Percentiles rank a stretch among this genome's conserved stretches.
Evolutionary conservation across 2,113 vertebrate species (phyloP).

Genomic region (Cyprinodon variegatus): DNA sequence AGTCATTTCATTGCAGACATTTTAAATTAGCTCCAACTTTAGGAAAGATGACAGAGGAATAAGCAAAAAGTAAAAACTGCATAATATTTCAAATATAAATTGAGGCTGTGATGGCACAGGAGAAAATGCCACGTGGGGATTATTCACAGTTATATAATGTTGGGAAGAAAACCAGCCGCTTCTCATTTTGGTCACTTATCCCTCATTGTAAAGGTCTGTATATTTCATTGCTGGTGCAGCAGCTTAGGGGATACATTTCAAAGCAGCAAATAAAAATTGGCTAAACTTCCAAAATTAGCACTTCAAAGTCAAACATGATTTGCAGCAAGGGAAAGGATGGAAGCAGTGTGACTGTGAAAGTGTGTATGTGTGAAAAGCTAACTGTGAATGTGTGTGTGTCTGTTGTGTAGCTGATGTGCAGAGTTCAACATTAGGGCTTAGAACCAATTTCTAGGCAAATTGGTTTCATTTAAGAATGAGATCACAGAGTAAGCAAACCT

Average conservation of each 20-base stretch:
- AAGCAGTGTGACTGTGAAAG: conserved; percentile 81
- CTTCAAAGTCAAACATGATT: conserved; percentile 88
- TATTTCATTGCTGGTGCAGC: conserved; percentile 83
- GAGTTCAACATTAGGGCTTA: conserved; percentile 83
- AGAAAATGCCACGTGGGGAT: conserved; percentile 79
- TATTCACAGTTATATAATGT: conserved; percentile 85
- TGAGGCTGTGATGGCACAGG: conserved; percentile 72
- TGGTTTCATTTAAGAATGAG: conserved; percentile 86
- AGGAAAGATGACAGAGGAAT: conserved; percentile 58
- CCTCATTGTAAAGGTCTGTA: conserved; percentile 84
- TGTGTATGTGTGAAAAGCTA: conserved; percentile 28
- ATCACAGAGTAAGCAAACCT: conserved; percentile 84
- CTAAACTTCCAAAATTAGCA: conserved; percentile 89
- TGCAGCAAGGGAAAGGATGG: conserved; percentile 77
- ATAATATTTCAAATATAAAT: conserved; percentile 80
- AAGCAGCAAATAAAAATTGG: conserved; percentile 88
- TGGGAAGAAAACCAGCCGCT: conserved; percentile 79
- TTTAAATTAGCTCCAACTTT: conserved; percentile 71
- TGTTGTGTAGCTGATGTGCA: conserved; percentile 77
- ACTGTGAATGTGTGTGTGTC: conserved; percentile 35
- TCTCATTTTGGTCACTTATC: conserved; percentile 86
- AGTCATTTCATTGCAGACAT: conserved; percentile 43
- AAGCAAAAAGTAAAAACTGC: conserved; percentile 72
- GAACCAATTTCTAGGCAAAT: conserved; percentile 88
- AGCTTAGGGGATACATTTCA: conserved; percentile 87